phyloP scores from a whole-genome alignment of 2,888 invertebrate species.

The Hemithea aestivaria region DNA sequence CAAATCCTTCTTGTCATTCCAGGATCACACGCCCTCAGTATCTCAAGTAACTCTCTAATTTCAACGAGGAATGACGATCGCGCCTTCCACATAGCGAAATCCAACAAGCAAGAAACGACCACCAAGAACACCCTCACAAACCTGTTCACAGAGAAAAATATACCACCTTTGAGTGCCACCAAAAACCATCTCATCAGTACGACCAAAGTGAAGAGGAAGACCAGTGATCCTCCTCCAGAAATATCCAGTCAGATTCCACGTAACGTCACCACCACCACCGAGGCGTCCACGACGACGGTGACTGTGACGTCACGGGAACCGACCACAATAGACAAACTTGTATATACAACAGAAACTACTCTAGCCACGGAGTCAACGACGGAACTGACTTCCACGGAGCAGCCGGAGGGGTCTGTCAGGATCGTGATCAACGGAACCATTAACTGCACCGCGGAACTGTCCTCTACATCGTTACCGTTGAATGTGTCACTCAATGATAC shows the following conservation, averaged over 20 bases:
- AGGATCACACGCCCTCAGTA: constrained; percentile 29
- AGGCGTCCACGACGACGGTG: constrained; percentile 25
- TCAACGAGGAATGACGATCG: constrained; percentile 47
- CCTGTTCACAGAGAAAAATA: constrained; percentile 37
- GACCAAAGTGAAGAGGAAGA: constrained; percentile 61
- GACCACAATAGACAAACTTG: constrained; percentile 23
- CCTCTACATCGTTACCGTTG: constrained; percentile 57
- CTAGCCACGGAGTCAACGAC: constrained; percentile 25
- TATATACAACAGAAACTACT: constrained; percentile 17
- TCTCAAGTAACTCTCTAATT: constrained; percentile 38
- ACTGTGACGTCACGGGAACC: constrained; percentile 28
- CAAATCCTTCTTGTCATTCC: constrained; percentile 19
- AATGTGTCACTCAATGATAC: constrained; percentile 47
- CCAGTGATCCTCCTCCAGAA: constrained; percentile 39
- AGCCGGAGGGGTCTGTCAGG: constrained; percentile 57
- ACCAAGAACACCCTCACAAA: constrained; percentile 38
- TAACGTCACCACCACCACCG: constrained; percentile 16
- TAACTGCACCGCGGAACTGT: constrained; percentile 68
- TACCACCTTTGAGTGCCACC: constrained; percentile 34
- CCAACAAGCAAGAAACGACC: constrained; percentile 45
- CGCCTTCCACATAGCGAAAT: constrained; percentile 44
- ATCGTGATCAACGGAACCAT: constrained; percentile 69
- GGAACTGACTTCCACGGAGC: constrained; percentile 44
- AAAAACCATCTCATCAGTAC: constrained; percentile 43
- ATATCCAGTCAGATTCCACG: constrained; percentile 9